Conservation (phyloP, 2,888 invertebrate species). For the Cremastobaeus sp. region DNA sequence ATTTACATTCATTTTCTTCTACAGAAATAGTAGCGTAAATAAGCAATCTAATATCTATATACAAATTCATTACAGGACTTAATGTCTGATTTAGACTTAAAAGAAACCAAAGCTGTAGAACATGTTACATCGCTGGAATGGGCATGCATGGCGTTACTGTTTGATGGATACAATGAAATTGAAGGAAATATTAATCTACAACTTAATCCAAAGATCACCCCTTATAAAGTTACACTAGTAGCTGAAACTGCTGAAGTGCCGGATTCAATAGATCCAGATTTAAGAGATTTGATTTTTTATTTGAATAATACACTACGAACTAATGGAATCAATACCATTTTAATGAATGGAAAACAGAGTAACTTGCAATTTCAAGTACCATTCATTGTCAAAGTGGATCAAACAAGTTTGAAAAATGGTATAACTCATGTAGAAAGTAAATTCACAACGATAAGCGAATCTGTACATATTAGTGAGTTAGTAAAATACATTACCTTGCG, state of each 20-base stretch:
- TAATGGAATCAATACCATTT: slow-evolving; percentile 70
- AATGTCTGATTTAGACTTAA: slow-evolving; percentile 7
- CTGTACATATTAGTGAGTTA: slow-evolving; percentile 72
- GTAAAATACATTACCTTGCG: slow-evolving; percentile 66
- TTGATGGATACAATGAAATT: slow-evolving; percentile 69
- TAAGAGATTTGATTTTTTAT: slow-evolving; percentile 81
- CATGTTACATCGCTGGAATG: slow-evolving; percentile 73
- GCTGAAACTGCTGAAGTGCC: slow-evolving; percentile 78
- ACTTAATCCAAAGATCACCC: slow-evolving; percentile 86
- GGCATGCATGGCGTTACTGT: slow-evolving; percentile 73
- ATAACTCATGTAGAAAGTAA: slow-evolving; percentile 81
- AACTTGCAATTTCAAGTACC: slow-evolving; percentile 80
- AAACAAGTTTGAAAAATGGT: slow-evolving; percentile 85
- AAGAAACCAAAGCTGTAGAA: slow-evolving; percentile 69
- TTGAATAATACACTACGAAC: slow-evolving; percentile 80
- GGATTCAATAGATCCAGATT: slow-evolving; percentile 75
- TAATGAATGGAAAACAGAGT: slow-evolving; percentile 67
- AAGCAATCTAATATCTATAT: neutral
- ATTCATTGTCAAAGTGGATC: slow-evolving; percentile 85
- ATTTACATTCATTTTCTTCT: neutral
- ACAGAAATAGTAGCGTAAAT: neutral
- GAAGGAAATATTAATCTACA: slow-evolving; percentile 76
- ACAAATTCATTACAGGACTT: slow-evolving; percentile 35
- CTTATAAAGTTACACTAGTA: slow-evolving; percentile 86
- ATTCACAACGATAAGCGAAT: slow-evolving; percentile 78